phyloP scores from a whole-genome alignment of 2,797 vertebrate species.

The Urosaurus nigricauda region DNA sequence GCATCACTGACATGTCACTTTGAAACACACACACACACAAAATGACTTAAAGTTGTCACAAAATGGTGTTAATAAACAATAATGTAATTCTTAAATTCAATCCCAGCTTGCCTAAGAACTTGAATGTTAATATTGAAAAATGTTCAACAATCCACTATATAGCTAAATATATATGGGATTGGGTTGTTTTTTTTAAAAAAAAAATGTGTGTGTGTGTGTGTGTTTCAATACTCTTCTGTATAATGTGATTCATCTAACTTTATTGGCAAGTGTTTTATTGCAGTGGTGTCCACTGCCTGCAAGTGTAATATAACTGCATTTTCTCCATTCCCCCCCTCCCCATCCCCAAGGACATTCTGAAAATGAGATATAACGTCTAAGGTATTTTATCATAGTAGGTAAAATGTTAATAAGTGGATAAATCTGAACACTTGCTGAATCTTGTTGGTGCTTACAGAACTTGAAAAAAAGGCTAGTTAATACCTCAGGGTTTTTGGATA shows the following conservation, averaged over 20 bases:
- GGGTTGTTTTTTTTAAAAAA: conserved; percentile 48
- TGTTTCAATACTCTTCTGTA: conserved; percentile 43
- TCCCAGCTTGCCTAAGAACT: conserved; percentile 20
- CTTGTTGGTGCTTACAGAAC: conserved; percentile 49
- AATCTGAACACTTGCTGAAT: conserved; percentile 64
- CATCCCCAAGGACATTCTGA: conserved; percentile 61
- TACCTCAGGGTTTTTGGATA: neutral
- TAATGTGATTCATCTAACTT: conserved; percentile 58
- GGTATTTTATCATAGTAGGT: conserved; percentile 64
- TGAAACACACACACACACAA: conserved; percentile 7
- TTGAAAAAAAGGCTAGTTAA: conserved; percentile 47
- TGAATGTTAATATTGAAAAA: conserved; percentile 32
- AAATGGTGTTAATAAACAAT: conserved; percentile 6
- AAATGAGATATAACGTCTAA: conserved; percentile 67
- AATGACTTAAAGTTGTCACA: neutral
- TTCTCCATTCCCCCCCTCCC: conserved; percentile 49
- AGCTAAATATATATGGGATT: conserved; percentile 45
- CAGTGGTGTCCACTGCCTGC: conserved; percentile 58
- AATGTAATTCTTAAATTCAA: conserved; percentile 34
- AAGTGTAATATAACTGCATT: conserved; percentile 60
- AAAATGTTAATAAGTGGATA: conserved; percentile 71
- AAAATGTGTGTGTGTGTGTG: too few species aligned
- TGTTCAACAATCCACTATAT: conserved; percentile 43
- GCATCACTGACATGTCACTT: neutral
- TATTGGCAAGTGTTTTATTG: conserved; percentile 63